Evolutionary conservation across 2,888 invertebrate species (phyloP).

Genomic region (Nipponacmea schrenckii): DNA sequence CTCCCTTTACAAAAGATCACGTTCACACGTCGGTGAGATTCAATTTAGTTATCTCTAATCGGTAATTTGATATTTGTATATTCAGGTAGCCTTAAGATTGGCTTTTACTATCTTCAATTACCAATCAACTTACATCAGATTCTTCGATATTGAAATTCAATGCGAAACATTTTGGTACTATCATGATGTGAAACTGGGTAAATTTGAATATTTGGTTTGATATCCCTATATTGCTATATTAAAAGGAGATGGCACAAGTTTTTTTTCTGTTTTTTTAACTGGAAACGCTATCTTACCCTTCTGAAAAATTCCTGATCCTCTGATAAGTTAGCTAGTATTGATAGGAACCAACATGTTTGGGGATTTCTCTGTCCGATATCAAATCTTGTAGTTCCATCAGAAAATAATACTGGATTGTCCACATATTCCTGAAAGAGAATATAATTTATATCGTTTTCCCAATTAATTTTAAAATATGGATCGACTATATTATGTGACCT

Average conservation of each 20-base stretch:
- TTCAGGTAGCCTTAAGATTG: background rate
- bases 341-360: conserved; percentile 38
- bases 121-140: background rate
- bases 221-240: too few species aligned
- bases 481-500: too few species aligned
- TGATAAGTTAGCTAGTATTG: conserved; percentile 28
- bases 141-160: background rate
- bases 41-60: too few species aligned
- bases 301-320: background rate
- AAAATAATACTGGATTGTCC: conserved; percentile 21
- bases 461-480: too few species aligned
- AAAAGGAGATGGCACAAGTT: background rate
- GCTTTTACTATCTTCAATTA: background rate
- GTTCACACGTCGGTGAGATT: too few species aligned
- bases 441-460: background rate
- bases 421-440: conserved; percentile 19
- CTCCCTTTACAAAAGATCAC: too few species aligned
- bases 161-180: background rate
- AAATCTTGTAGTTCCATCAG: conserved; percentile 30
- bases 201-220: too few species aligned
- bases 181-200: background rate
- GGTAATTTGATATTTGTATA: too few species aligned
- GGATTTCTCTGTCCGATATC: conserved; percentile 33
- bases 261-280: background rate
- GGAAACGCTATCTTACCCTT: conserved; percentile 12